Base-by-base conservation (phyloP, 2,113 vertebrate species). In the Thunnus thynnus region DNA sequence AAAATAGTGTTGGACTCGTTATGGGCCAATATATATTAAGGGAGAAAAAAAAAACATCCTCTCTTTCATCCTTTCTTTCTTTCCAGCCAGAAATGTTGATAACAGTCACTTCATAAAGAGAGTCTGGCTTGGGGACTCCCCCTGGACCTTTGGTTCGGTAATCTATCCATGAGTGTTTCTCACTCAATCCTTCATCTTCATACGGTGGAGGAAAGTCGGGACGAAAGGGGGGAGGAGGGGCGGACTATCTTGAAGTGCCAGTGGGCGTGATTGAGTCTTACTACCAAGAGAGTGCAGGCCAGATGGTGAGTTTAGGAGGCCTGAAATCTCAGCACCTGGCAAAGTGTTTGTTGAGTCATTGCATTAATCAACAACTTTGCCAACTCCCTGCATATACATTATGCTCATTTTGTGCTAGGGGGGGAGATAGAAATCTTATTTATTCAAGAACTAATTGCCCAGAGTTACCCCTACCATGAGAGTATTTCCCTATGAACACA, bases 291-390 rank as follows among this genome's bases (percentile, higher is more conserved):
- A 87, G 66, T 71, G 3, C 5, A 7, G 82, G 72, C 84, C 92
- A 93, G 90, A 93, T 92, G 89, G 91, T 79, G 84, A 85, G 66
- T 89, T 88, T 88, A 86, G 80, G 88, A 91, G 78, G 89, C 69
- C 78, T 83, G 79, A 84, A 89, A 86, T 83, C 79, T 83, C 85
- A 88, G 82, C 87, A 91, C 89, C 88, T 92, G 89, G 89, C 85
- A 88, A 80, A 86, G 73, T 76, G 83, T 88, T 84, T 86, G 75
- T 88, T 71, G 88, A 87, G 83, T 89, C 87, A 84, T 77, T 81
- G 74, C 86, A 88, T 91, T 93, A 86, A 90, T 90, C 84, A 91
- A 86, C 78, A 80, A 84, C 89, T 86, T 79, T 83, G 50, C 86
- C 82, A 85, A 76, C 47, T 87, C 78, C 67, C 72, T 62, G 76